Conservation (phyloP, 92 coral and sea anemone genomes). For the Pocillopora grandis region DNA sequence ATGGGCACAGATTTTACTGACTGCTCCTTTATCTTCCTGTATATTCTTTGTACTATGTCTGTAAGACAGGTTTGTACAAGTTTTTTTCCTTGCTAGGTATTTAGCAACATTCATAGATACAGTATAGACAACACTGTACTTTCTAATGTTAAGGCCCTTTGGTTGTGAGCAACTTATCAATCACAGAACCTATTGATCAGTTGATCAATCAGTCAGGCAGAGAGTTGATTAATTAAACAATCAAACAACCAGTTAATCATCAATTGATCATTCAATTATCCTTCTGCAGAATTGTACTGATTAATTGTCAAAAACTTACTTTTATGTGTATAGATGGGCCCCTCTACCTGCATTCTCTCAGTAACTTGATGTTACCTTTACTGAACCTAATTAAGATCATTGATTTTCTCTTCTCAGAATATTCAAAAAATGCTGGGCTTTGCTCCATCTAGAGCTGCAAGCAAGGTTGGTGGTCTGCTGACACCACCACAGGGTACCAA, state of each 20-base stretch:
- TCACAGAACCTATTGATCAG: too few species aligned
- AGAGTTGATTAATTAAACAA: too few species aligned
- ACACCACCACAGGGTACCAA: conserved; percentile 87
- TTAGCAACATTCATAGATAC: not conserved
- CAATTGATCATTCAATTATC: too few species aligned
- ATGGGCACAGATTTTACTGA: conserved; percentile 97
- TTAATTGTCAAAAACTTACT: too few species aligned
- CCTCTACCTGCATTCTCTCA: too few species aligned
- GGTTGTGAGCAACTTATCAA: not conserved
- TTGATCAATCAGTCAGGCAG: too few species aligned
- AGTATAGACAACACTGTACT: not conserved
- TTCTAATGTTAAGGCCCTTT: not conserved
- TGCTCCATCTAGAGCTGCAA: conserved; percentile 99
- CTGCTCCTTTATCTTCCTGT: conserved; percentile 96
- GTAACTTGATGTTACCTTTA: too few species aligned
- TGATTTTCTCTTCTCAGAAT: conserved; percentile 59
- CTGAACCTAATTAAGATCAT: too few species aligned
- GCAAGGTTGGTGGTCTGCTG: conserved; percentile 94
- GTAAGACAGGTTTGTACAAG: conserved; percentile 81
- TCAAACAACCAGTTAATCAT: too few species aligned
- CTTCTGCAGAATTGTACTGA: too few species aligned
- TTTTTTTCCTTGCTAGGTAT: not conserved
- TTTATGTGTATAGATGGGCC: too few species aligned
- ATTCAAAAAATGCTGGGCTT: conserved; percentile 93
- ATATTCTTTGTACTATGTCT: conserved; percentile 96